Conservation (phyloP, 1,140 invertebrate species). For the Meloidogyne floridensis region DNA sequence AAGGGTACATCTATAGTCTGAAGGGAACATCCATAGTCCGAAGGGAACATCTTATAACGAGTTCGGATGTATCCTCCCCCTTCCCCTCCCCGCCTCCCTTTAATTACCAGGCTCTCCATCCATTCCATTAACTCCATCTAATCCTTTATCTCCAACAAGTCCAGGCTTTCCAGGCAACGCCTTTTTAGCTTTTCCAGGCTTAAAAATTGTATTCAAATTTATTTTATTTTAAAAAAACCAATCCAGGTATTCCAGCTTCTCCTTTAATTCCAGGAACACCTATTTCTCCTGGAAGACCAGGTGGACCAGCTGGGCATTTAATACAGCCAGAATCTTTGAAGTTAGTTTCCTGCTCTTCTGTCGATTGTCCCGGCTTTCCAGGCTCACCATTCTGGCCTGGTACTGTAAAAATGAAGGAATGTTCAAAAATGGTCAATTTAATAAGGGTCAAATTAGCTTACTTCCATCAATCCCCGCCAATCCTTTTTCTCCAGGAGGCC, state of each 20-base stretch:
- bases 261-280: constrained; percentile 18
- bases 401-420: background rate
- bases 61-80: too few species aligned
- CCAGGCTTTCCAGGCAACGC: constrained; percentile 16
- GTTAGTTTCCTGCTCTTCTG: background rate
- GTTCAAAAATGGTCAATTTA: background rate
- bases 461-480: background rate
- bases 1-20: too few species aligned
- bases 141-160: constrained; percentile 23
- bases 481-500: background rate
- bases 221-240: constrained; percentile 12
- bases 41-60: too few species aligned
- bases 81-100: too few species aligned
- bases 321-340: background rate
- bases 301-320: constrained; percentile 7
- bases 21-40: too few species aligned
- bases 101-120: constrained; percentile 8
- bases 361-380: background rate
- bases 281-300: background rate
- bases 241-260: constrained; percentile 25
- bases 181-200: constrained; percentile 14
- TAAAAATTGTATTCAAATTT: background rate
- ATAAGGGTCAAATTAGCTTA: background rate
- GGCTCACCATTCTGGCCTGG: constrained; percentile 6
- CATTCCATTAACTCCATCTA: constrained; percentile 14